Base-by-base conservation (phyloP, 2,113 vertebrate genomes). In the Plectropomus leopardus region DNA sequence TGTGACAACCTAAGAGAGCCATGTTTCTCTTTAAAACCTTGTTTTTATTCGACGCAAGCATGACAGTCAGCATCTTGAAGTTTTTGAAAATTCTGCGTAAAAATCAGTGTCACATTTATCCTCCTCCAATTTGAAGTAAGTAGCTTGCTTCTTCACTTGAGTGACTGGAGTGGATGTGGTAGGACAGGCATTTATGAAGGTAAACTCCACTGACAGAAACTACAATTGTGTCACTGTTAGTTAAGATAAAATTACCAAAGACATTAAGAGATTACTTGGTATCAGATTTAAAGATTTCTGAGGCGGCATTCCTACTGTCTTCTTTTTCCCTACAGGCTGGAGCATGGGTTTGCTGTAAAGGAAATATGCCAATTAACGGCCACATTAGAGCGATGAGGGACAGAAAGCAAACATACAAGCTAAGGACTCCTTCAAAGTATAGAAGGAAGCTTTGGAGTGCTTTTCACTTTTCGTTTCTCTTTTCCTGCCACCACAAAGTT, bases 401-500 rank as follows among this genome's bases (percentile, higher is more conserved):
- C 42, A 69, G 26, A 55, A 47, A 36, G 48, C 13, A 1, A 47
- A 66, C 16, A 61, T 6, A 63, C 4, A 61, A 64, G 42, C 24
- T 36, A 50, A 1, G 11, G 17, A 60, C 58, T 76, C 32, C 24
- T 42, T 30, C 34, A 81, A 76, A 59, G 24, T 11, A 36, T 19
- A 19, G 40, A 21, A 60, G 16, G 21, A 76, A 50, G 13, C n/a
- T 28, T 19, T 21, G 28, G 2, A 17, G 5, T 36, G 69, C 36
- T 48, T 45, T 11, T 24, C 17, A 72, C 34, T 15, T 17, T 44
- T 57, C 4, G 13, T 60, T 72, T 15, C 28, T 72, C 44, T 51
- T 77, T 80, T 55, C 1, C 19, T 50, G 58, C 66, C 9, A 53
- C 54, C 7, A 16, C 16, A 45, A 83, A 80, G 63, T 85, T 72